These are phyloP conservation scores for Hirtodrosophila cameraria DNA, from an alignment of 2,888 invertebrate genomes.

Conservation along the genomic window DNA sequence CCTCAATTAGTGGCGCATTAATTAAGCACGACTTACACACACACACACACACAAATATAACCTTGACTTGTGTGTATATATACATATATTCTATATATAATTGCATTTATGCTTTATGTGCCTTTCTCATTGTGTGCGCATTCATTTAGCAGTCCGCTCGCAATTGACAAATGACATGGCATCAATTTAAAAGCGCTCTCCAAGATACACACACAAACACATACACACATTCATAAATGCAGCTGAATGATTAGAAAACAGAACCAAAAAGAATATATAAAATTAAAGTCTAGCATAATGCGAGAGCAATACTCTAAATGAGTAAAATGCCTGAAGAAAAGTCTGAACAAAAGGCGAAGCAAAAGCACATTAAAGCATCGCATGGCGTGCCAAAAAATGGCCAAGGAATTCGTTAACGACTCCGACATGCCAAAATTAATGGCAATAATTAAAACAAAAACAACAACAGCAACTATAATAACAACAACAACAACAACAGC, in stretches of 20 bases:
- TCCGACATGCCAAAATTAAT: slow-evolving; percentile 84
- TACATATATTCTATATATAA: slow-evolving; percentile 20
- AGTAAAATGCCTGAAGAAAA: slow-evolving; percentile 24
- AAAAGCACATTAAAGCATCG: slow-evolving; percentile 51
- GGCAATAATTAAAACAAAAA: slow-evolving; percentile 83
- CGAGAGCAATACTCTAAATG: slow-evolving; percentile 39
- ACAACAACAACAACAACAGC: slow-evolving; percentile 28
- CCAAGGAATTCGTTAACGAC: slow-evolving; percentile 83
- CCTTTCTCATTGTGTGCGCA: slow-evolving; percentile 25
- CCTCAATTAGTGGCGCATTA: slow-evolving; percentile 68
- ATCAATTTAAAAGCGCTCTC: slow-evolving; percentile 43
- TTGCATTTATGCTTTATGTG: slow-evolving; percentile 49
- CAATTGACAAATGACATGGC: slow-evolving; percentile 72
- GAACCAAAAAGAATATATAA: slow-evolving; percentile 18
- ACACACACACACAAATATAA: slow-evolving; percentile 13
- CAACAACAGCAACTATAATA: slow-evolving; percentile 48
- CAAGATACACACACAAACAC: slow-evolving; percentile 15
- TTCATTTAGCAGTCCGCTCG: slow-evolving; percentile 25
- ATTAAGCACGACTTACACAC: slow-evolving; percentile 30
- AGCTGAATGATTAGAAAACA: slow-evolving; percentile 36
- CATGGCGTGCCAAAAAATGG: slow-evolving; percentile 67
- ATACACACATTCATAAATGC: background rate
- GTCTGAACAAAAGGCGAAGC: slow-evolving; percentile 37
- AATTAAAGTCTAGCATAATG: slow-evolving; percentile 36
- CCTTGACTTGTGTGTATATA: slow-evolving; percentile 20